phyloP scores from a whole-genome alignment of 1,140 invertebrate genomes.

The Nomia melanderi region DNA sequence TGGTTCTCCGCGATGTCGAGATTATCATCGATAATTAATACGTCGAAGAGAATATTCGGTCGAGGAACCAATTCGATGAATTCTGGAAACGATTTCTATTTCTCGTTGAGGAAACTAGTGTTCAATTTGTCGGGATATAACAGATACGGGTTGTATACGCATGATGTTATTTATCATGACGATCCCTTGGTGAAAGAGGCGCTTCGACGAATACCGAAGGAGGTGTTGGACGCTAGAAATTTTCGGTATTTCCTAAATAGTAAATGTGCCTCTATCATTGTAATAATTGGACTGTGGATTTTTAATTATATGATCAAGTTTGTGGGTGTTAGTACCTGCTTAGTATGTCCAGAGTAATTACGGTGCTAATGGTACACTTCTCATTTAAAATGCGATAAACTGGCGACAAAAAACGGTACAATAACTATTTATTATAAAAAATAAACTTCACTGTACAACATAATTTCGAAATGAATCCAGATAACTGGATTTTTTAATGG shows the following conservation, averaged over 20 bases:
- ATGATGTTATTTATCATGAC: constrained; percentile 20
- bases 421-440: no score
- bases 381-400: no score
- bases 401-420: no score
- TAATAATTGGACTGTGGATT: no score
- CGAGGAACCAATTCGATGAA: background rate
- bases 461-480: no score
- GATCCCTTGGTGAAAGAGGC: constrained; percentile 14
- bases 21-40: background rate
- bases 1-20: background rate
- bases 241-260: constrained; percentile 45
- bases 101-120: background rate
- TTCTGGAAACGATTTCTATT: background rate
- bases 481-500: no score
- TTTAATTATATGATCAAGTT: no score
- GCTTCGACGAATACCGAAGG: constrained; percentile 45
- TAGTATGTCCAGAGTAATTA: no score
- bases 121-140: constrained; percentile 44
- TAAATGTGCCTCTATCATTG: no score
- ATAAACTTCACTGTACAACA: no score
- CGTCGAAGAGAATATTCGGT: background rate
- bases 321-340: no score
- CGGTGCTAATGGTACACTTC: no score
- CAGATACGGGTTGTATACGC: constrained; percentile 48
- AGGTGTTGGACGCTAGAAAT: constrained; percentile 54